phyloP scores from a whole-genome alignment of 2,888 invertebrate genomes.

The Drosophila stalkeri region DNA sequence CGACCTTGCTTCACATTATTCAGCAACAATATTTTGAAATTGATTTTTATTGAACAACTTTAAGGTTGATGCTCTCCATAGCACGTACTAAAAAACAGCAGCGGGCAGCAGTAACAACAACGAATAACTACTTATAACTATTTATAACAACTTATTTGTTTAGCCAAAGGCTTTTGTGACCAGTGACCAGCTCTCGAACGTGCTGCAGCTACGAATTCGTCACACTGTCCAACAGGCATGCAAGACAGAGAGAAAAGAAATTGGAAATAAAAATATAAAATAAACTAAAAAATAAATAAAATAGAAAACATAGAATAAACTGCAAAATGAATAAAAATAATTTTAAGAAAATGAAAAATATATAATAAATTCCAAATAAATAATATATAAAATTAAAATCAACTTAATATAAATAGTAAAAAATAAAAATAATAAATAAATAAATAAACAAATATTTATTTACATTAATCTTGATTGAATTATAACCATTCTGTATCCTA shows the following conservation, averaged over 20 bases:
- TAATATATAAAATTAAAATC: no score
- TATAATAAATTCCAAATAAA: no score
- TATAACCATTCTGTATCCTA: no score
- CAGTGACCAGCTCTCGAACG: constrained; percentile 7
- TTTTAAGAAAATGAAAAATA: no score
- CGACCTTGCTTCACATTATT: constrained; percentile 56
- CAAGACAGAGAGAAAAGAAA: neutral
- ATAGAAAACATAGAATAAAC: no score
- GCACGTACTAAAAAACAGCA: constrained; percentile 38
- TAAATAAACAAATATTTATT: no score
- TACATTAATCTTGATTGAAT: no score
- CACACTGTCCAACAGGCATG: constrained; percentile 30
- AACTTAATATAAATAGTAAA: no score
- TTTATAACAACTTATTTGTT: constrained; percentile 39
- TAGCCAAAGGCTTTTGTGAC: constrained; percentile 26
- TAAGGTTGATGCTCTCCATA: constrained; percentile 53
- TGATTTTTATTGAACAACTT: constrained; percentile 36
- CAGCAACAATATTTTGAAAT: constrained; percentile 38
- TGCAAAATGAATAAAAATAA: no score
- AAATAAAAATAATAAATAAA: no score
- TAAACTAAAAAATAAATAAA: neutral
- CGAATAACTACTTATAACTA: constrained; percentile 34
- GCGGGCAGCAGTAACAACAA: neutral
- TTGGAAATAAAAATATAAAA: neutral
- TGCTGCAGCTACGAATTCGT: constrained; percentile 8